Evolutionary conservation across 2,888 invertebrate genomes (phyloP), one percentile per base, ranked within the genome.

Genomic region (Leptarthrus brevirostris): DNA sequence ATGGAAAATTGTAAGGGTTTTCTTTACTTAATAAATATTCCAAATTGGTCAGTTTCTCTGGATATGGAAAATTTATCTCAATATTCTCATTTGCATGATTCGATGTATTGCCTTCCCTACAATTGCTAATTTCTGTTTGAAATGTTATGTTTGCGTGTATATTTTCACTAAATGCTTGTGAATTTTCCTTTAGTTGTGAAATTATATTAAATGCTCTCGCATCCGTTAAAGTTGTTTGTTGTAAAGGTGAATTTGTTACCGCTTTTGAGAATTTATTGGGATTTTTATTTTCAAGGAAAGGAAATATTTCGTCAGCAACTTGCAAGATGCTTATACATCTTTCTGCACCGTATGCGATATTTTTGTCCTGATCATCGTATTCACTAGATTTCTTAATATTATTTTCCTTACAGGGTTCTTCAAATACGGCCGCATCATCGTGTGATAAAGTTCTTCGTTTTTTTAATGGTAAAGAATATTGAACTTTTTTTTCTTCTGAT

Each of bases 201-300:
- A 76, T 75, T 6, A 77, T 69, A 75, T 75, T 76, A 58, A 76
- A 76, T 30, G 75, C 75, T 36, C 61, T 34, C 56, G 47, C 70
- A 47, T 73, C 75, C 53, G 53, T 76, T 14, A 75, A 52, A 8
- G 75, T 47, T 16, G 72, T 72, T 73, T 73, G 76, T 40, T 74
- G 76, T 16, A 74, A 72, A 16, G 75, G 76, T 16, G 77, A 12
- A 53, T 77, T 76, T 53, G 76, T 77, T 18, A 77, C 36, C 34
- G 77, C 73, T 26, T 47, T 53, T 22, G 69, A 10, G 24, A 61
- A 47, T 44, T 75, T 72, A 69, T 56, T 69, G 24, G 66, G 64
- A 73, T 72, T 71, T 4, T 20, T 61, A 52, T 69, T 69, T 22
- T 30, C 30, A 6, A 69, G 30, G 34, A 64, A 44, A 1, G 64